A percentile compares a stretch with the other conserved stretches of the same genome.
These are phyloP conservation scores for Maccullochella peelii DNA, from an alignment of 2,113 vertebrate genomes.

Conservation along the genomic window DNA sequence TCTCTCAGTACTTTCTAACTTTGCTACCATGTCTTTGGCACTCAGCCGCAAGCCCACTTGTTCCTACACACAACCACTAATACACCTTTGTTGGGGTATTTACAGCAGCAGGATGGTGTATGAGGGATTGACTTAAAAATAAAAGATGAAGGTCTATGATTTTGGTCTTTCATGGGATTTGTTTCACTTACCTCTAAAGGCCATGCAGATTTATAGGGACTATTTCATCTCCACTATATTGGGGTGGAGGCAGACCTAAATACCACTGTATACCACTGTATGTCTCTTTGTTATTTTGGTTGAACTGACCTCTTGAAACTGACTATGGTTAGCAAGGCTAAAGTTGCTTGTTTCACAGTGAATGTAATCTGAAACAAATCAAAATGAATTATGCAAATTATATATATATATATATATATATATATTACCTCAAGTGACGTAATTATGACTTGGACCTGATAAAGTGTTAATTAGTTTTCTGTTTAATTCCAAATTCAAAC, in stretches of 20 bases:
- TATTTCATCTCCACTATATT: background rate
- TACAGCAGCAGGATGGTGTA: background rate
- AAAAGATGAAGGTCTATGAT: background rate
- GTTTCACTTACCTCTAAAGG: background rate
- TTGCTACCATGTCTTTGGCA: too few species aligned
- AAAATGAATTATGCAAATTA: background rate
- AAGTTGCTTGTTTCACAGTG: background rate
- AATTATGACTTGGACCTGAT: background rate
- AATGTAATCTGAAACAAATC: background rate
- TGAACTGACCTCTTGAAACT: background rate
- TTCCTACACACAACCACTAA: too few species aligned
- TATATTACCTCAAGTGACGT: background rate
- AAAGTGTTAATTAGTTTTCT: constrained; percentile 9
- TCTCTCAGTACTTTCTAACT: background rate
- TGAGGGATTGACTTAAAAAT: background rate
- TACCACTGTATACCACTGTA: background rate
- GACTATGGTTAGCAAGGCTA: background rate
- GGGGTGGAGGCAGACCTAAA: background rate
- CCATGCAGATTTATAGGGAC: background rate
- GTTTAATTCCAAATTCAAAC: background rate
- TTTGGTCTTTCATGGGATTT: background rate
- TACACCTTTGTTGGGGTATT: background rate
- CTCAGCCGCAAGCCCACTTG: too few species aligned
- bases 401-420: too few species aligned
- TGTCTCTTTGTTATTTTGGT: background rate